These are phyloP conservation scores for Dipodomys ordii DNA, from an alignment of 2,113 vertebrate species.

Conservation along the genomic window DNA sequence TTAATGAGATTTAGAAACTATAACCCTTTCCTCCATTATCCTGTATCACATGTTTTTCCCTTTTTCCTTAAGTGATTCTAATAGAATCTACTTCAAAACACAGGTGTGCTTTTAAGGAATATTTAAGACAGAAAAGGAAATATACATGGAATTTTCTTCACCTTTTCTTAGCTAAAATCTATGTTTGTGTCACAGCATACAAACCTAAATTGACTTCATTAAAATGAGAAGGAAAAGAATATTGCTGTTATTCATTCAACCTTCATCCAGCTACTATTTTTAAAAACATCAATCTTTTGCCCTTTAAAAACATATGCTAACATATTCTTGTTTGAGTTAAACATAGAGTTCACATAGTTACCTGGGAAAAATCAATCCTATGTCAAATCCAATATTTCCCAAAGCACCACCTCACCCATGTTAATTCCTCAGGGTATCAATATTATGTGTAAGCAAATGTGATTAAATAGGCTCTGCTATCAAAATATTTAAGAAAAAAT, in stretches of 20 bases:
- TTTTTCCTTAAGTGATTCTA: neutral
- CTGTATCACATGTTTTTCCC: neutral
- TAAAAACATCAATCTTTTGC: neutral
- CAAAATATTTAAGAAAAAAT: neutral
- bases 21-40: neutral
- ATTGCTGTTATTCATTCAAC: neutral
- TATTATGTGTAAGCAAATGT: neutral
- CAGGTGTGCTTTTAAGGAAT: constrained; percentile 1
- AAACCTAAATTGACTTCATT: neutral
- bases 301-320: constrained; percentile 5
- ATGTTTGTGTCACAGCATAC: neutral
- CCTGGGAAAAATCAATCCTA: neutral
- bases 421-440: neutral
- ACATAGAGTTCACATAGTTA: neutral
- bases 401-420: neutral
- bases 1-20: neutral
- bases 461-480: neutral
- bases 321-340: neutral
- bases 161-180: neutral
- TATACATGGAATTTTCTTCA: neutral
- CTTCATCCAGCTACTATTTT: neutral
- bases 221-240: neutral
- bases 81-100: constrained; percentile 46
- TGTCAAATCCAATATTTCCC: neutral
- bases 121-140: constrained; percentile 50